Evolutionary conservation across 2,113 vertebrate species (phyloP), one percentile per base, ranked within the genome.

Genomic region (Callipepla squamata): DNA sequence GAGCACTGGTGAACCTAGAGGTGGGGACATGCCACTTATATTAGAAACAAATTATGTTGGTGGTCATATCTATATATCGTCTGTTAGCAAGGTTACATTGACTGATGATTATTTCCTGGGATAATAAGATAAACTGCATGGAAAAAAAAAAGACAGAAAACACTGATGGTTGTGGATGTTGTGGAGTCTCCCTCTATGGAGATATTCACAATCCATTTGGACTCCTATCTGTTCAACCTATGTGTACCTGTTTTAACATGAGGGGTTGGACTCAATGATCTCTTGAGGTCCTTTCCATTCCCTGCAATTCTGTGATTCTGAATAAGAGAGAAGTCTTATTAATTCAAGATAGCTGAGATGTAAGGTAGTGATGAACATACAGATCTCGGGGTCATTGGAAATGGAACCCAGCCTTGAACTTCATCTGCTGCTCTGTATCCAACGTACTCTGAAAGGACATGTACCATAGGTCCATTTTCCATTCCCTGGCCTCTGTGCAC

Each of bases 341-440:
- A 34, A 70, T 45, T 21, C 5, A 8, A n/a, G 9, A 13, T 76
- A 44, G 47, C 0, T 2, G 32, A 47, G 17, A 20, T 0, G 0
- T 34, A 34, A 34, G 6, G 6, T 28, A 32, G 0, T 42, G 57
- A 12, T 79, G 38, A 38, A 48, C 13, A 25, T 5, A 32, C 2
- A 75, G 44, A 73, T 65, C 25, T 50, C 0, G 0, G 5, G 17
- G 25, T 17, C 30, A 38, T 38, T 61, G 32, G 67, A 79, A 70
- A 22, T 11, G 58, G 30, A 85, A 30, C 17, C 11, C 44, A 87
- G 38, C 11, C 47, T 40, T 45, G 59, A 63, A 68, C 22, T 23
- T 3, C 32, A 17, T 70, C 48, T 62, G 6, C 50, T 62, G 7
- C 50, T 80, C 36, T 48, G 1, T 53, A 7, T 5, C 26, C 55